Evolutionary conservation across 1,140 invertebrate genomes (phyloP).

Genomic region (Drosophila mauritiana): DNA sequence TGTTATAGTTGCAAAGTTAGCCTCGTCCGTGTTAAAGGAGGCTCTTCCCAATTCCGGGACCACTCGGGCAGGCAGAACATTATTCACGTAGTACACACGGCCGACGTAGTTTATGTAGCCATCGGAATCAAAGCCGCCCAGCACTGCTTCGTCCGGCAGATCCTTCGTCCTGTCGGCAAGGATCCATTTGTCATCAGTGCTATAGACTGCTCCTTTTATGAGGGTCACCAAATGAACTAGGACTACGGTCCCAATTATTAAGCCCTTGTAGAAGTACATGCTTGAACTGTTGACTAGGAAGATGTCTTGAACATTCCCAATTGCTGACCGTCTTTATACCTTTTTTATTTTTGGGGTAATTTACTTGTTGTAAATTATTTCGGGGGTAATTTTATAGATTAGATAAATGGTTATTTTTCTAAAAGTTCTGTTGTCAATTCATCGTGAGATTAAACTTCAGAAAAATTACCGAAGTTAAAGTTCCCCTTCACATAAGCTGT

Average conservation of each 20-base stretch:
- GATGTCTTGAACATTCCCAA: no score
- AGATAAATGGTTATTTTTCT: conserved; percentile 7
- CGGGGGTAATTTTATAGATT: conserved; percentile 7
- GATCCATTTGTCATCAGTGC: conserved; percentile 38
- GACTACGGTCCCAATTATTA: conserved; percentile 9
- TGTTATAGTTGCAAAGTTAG: no score
- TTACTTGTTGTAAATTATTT: conserved; percentile 12
- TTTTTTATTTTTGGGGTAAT: background rate
- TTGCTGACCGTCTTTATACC: background rate
- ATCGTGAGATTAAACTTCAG: background rate
- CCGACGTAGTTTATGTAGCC: conserved; percentile 13
- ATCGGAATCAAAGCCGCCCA: conserved; percentile 38
- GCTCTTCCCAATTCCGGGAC: no score
- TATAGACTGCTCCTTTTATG: conserved; percentile 34
- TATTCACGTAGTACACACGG: no score
- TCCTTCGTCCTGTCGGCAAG: conserved; percentile 7
- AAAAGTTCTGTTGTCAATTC: background rate
- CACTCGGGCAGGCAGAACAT: no score
- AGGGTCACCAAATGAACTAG: conserved; percentile 37
- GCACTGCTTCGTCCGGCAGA: conserved; percentile 34
- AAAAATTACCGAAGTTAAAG: background rate
- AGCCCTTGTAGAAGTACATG: conserved; percentile 27
- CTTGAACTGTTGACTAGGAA: conserved; percentile 5
- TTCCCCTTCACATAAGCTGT: background rate
- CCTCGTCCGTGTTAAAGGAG: no score